phyloP scores from a whole-genome alignment of 2,797 vertebrate species.

The Poliocrania exsul region DNA sequence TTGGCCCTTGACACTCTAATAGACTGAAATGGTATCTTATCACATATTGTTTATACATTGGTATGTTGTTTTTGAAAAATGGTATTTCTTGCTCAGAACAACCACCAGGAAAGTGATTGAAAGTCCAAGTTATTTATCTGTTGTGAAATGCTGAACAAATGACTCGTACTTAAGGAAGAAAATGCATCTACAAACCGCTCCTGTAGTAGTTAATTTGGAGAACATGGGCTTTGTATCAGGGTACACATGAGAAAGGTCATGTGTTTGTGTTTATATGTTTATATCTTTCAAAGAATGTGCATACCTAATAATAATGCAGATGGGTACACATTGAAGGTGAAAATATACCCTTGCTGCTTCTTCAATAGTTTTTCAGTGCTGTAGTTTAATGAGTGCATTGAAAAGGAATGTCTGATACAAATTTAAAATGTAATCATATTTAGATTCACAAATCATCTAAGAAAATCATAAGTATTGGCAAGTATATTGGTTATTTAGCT shows the following conservation, averaged over 20 bases:
- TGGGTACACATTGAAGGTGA: not conserved
- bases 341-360: not conserved
- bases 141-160: not conserved
- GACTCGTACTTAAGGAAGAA: not conserved
- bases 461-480: constrained; percentile 49
- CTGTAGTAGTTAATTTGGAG: not conserved
- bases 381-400: not conserved
- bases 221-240: not conserved
- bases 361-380: not conserved
- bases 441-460: constrained; percentile 10
- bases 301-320: not conserved
- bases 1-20: not conserved
- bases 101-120: not conserved
- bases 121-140: not conserved
- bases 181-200: not conserved
- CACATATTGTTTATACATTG: not conserved
- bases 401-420: not conserved
- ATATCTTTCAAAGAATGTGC: not conserved
- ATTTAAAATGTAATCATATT: constrained; percentile 37
- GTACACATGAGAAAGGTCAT: not conserved
- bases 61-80: not conserved
- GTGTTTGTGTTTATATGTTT: not conserved
- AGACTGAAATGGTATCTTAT: not conserved
- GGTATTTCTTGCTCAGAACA: not conserved
- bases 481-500: constrained; percentile 74